Evolutionary conservation across 2,113 vertebrate genomes (phyloP).

Genomic region (Bubo blakistoni): DNA sequence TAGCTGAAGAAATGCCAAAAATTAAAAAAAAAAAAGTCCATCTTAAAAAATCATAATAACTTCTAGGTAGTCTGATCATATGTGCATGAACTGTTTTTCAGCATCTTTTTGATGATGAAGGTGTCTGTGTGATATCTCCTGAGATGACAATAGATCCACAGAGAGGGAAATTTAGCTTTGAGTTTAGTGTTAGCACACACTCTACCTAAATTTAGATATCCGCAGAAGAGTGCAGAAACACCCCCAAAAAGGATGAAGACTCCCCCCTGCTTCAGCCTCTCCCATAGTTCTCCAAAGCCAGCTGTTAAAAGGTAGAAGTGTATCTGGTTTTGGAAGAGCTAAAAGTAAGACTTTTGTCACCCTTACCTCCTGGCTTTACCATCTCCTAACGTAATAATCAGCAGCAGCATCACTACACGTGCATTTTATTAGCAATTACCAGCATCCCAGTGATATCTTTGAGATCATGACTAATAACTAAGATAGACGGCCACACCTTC

Average conservation of each 20-base stretch:
- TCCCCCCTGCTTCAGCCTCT: rapidly evolving
- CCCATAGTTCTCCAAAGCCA: not conserved
- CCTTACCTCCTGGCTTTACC: not conserved
- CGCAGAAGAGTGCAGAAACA: not conserved
- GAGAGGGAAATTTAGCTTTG: not conserved
- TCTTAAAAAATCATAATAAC: not conserved
- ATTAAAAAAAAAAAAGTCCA: not conserved
- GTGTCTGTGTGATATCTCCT: not conserved
- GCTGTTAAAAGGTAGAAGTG: not conserved
- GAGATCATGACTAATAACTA: not conserved
- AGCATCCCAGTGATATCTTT: not conserved
- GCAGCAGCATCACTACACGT: not conserved
- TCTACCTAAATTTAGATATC: not conserved
- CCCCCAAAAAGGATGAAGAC: not conserved
- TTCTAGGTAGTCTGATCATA: not conserved
- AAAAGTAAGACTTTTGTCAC: not conserved
- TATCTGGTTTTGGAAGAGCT: not conserved
- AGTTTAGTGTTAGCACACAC: not conserved
- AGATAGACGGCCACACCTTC: not conserved
- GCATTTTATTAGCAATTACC: not conserved
- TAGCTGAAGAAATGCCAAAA: not conserved
- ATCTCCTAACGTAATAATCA: not conserved
- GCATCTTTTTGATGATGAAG: not conserved
- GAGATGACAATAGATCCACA: not conserved
- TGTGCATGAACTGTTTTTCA: not conserved